Evolutionary conservation across 2,888 invertebrate species (phyloP), one percentile per base, ranked within the genome.

Genomic region (Drosophila differens): DNA sequence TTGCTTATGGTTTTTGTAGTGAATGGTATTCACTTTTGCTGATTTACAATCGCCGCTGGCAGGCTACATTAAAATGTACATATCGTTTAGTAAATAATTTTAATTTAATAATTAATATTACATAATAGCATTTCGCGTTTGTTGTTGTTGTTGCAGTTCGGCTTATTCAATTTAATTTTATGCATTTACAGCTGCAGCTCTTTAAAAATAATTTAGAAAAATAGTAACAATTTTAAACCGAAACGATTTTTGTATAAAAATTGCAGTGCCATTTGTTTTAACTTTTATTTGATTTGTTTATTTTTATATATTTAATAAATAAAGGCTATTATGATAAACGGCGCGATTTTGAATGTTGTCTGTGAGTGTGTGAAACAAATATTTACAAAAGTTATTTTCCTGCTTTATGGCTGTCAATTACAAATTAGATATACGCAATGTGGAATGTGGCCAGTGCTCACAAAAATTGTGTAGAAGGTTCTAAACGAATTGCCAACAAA

Each of bases 31-130:
- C 76, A 76, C 66, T 73, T 79, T 66, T 39, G 76, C 82, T 81
- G 89, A 89, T 85, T 89, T 85, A 81, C 85, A 90, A 71, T 80
- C 76, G 70, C 66, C 83, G 67, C 60, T 73, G 83, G 80, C 70
- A 70, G 83, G 71, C 75, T 81, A 83, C 74, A 58, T 75, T 83
- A 78, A 90, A 90, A 89, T 83, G 74, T 86, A 89, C 89, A 83
- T 78, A 82, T 83, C 55, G 63, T 82, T 85, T 70, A 82, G 64
- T 89, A 83, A 85, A 89, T 87, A 75, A 89, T 89, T 78, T 78
- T 58, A 72, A 74, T 81, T 70, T 79, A 52, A 81, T 83, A 83
- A 85, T 83, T 73, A 84, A 82, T 87, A 90, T 84, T 87, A 89
- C 81, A 83, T 86, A 90, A 89, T 87, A 84, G 81, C 87, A 81